Evolutionary conservation across 1,140 invertebrate genomes (phyloP), one percentile per base, ranked within the genome.

Genomic region (Cyclargus thomasi): DNA sequence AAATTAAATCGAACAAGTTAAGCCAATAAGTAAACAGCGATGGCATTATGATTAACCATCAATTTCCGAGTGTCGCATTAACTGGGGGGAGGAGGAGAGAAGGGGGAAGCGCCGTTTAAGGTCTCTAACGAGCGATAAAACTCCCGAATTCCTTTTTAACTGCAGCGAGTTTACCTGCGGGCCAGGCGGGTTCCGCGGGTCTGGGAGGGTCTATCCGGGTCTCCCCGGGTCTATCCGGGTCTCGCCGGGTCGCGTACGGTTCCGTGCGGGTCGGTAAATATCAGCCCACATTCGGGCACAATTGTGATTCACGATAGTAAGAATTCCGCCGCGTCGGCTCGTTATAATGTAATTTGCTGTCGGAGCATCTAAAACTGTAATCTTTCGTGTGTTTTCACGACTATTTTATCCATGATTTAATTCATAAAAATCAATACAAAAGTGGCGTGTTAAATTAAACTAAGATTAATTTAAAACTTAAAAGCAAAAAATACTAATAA

Each of bases 71-170:
- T 65, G 55, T 57, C 63, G 29, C 63, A 62, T 67, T 65, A 67
- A 67, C 59, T 64, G 21, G 47, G 10, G 21, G 35, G 62, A 21
- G 10, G 62, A 62, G 35, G 62, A 67, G 39, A 67, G 67, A n/a
- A n/a, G 65, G 76, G 78, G 77, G 68, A 75, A 68, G 73, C 67
- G 64, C 67, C 74, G 73, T 76, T 81, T 81, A 78, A 82, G 76
- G 83, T 85, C 80, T 77, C 83, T 88, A 86, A 88, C 84, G 83
- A 84, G 78, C 80, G 77, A 85, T 86, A 86, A 86, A 85, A 88
- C 78, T 84, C 74, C 77, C 77, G 74, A 80, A 86, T 82, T 85
- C 77, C 79, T 88, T 83, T 84, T 84, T 83, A 86, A 84, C 82
- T 82, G 81, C 75, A 80, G 70, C 76, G 74, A 83, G 81, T 85